Evolutionary conservation across 2,797 vertebrate genomes (phyloP).

Genomic region (Phataginus tricuspis): DNA sequence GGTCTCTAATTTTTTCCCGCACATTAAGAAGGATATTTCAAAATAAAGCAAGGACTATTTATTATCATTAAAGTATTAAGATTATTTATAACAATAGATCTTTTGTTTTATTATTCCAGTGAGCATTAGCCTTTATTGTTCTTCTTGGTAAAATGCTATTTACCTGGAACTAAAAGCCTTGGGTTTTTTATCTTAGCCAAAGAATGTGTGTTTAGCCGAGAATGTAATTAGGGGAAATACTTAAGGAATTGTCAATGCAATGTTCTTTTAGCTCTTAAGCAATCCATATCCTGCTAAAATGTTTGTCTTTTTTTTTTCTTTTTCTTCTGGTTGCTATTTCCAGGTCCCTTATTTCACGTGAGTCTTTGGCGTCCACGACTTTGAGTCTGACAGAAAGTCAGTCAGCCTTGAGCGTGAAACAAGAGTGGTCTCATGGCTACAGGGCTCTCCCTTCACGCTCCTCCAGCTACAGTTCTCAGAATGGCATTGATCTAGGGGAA

Average conservation of each 20-base stretch:
- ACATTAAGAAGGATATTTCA: constrained; percentile 40
- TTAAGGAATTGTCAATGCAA: constrained; percentile 61
- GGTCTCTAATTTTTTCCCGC: not conserved
- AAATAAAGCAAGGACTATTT: constrained; percentile 55
- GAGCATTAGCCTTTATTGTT: constrained; percentile 64
- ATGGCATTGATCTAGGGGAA: constrained; percentile 87
- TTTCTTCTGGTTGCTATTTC: constrained; percentile 72
- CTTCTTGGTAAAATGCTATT: constrained; percentile 71
- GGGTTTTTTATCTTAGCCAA: constrained; percentile 68
- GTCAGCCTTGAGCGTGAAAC: constrained; percentile 90
- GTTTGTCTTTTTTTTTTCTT: constrained; percentile 43
- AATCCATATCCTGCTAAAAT: constrained; percentile 75
- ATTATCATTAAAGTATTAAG: constrained; percentile 61
- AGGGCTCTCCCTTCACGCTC: constrained; percentile 89
- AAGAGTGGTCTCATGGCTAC: constrained; percentile 93
- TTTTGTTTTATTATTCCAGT: constrained; percentile 66
- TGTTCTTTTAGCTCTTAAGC: constrained; percentile 73
- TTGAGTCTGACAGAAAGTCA: constrained; percentile 93
- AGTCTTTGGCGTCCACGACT: constrained; percentile 92
- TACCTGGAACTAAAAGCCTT: constrained; percentile 69
- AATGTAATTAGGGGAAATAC: constrained; percentile 68
- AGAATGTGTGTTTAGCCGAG: constrained; percentile 68
- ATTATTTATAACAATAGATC: constrained; percentile 63
- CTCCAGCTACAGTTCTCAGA: constrained; percentile 84
- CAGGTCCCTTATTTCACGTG: constrained; percentile 92